Evolutionary conservation across 1,140 invertebrate genomes (phyloP), one percentile per base, ranked within the genome.

Genomic region (Diuraphis noxia): DNA sequence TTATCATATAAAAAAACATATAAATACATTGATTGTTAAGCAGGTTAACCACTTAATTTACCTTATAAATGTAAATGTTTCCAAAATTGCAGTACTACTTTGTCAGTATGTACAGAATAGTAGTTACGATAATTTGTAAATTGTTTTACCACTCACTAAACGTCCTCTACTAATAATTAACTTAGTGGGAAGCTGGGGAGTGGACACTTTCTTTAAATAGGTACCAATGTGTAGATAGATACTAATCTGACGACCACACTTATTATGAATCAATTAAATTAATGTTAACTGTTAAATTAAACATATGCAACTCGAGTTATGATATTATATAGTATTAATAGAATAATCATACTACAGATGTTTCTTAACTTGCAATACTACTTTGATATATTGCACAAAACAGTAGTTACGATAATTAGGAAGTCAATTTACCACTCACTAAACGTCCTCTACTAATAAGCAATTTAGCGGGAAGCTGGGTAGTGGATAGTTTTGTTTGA

Each of bases 91-190:
- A 88, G 36, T 88, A 88, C 49, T 63, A 88, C 4, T 56, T 56
- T 56, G 25, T 56, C 3, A 56, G 8, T 3, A 9, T 56, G 6
- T 56, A 56, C 7, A 87, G 56, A 87, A 56, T 56, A 87, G 23
- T 87, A 87, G 85, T 87, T 87, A 87, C 46, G 21, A 46, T 85
- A 46, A 38, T 52, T 87, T 87, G 85, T 23, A 87, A 40, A 25
- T 56, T 87, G 49, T 87, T 87, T 87, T 87, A 52, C 46, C 85
- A 87, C 46, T 87, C 85, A 87, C 85, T 87, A 56, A 87, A 87
- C 85, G 85, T 87, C 49, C 46, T 17, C 36, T 30, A 56, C 85
- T 87, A 87, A 9, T 36, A 86, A 52, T 19, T 7, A 52, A 52
- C n/a, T 52, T 36, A 86, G 84, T 23, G 46, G 84, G 84, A 86